A percentile compares a stretch with the other conserved stretches of the same genome.
phyloP scores from a whole-genome alignment of 92 coral and sea anemone species.

The Epizoanthus stellaris region DNA sequence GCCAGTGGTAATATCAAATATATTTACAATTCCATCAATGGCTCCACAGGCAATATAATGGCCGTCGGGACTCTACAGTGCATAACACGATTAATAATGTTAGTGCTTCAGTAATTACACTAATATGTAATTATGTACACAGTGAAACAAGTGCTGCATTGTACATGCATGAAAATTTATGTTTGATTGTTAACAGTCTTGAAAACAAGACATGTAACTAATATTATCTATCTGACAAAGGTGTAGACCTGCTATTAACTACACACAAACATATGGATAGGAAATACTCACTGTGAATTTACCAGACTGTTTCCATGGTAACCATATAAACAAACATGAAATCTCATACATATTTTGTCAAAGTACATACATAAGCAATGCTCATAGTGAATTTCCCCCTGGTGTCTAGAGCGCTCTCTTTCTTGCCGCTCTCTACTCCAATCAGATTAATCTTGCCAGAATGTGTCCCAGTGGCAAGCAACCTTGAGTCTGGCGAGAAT shows the following conservation, averaged over 20 bases:
- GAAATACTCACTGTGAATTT: no score
- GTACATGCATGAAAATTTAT: no score
- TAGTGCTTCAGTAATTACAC: neutral
- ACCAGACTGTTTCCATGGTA: no score
- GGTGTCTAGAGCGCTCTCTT: slow-evolving; percentile 93
- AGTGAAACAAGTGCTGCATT: no score
- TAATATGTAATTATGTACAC: no score
- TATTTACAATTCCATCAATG: slow-evolving; percentile 98
- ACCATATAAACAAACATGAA: no score
- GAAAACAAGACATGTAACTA: no score
- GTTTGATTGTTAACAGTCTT: no score
- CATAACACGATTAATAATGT: neutral
- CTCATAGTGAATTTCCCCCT: slow-evolving; percentile 99
- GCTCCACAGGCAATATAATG: slow-evolving; percentile 99
- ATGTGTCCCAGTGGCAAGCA: slow-evolving; percentile 94
- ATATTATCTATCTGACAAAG: no score
- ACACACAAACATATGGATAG: no score
- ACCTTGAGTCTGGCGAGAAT: slow-evolving; percentile 93
- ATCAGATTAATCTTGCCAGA: slow-evolving; percentile 95
- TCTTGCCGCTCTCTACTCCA: slow-evolving; percentile 95
- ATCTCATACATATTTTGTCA: no score
- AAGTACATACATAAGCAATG: slow-evolving; percentile 93
- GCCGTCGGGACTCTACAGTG: slow-evolving; percentile 94
- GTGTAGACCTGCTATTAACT: no score
- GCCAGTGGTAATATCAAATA: slow-evolving; percentile 94